Evolutionary conservation across 1,140 invertebrate species (phyloP), one percentile per base, ranked within the genome.

Genomic region (Anadara kagoshimensis): DNA sequence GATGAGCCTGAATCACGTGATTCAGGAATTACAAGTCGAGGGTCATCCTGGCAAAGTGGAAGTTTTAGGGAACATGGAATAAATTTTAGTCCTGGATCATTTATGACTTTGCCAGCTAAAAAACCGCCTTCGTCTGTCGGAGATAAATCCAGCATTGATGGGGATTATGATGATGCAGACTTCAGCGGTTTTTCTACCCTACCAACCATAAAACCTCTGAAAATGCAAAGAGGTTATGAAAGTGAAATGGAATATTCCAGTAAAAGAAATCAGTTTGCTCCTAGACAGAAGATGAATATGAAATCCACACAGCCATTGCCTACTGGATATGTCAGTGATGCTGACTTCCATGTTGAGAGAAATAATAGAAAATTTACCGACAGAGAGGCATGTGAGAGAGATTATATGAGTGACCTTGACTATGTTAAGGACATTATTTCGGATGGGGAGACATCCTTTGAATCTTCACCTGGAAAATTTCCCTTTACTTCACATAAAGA

Each of bases 201-300:
- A 4, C 83, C 83, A 20, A 80, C 80, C 20, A 83, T 85, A n/a
- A 83, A 80, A 69, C 81, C 81, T 51, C 67, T 83, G 1, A 75
- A 79, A 45, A 78, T 79, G 51, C 61, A 69, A n/a, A 69, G 69
- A 22, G 73, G 73, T 12, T 74, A 74, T 49, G 72, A 74, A 63
- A 74, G 72, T 68, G 72, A 74, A 24, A 58, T 65, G 29, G 68
- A 75, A 24, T 66, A 57, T 54, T 20, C 41, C 2, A 41, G 54
- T n/a, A 56, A 56, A 29, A 69, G 57, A 29, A 36, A 36, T 36
- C 29, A 36, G 29, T 36, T 36, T 36, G 29, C 29, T 22, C 29
- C 29, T n/a, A 18, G 61, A 63, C 47, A 56, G 41, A 41, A 62
- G 51, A 29, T 57, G 49, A 63, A 71, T 56, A 26, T 71, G 59